These are phyloP conservation scores for Nerophis lumbriciformis DNA, from an alignment of 2,113 vertebrate genomes.

Conservation along the genomic window DNA sequence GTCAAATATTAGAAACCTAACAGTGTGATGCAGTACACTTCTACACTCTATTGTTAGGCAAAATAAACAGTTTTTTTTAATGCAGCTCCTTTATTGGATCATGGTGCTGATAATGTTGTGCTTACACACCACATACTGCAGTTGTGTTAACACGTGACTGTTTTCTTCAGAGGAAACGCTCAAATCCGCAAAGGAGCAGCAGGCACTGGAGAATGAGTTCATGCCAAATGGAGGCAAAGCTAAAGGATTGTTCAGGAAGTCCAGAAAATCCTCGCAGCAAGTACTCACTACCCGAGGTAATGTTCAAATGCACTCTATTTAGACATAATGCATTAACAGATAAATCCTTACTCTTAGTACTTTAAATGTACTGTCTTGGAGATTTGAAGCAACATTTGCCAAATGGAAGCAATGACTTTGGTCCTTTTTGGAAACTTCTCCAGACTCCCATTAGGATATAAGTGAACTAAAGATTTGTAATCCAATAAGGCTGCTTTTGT, in stretches of 20 bases:
- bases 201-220: constrained; percentile 79
- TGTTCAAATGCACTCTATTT: neutral
- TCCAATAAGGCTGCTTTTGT: constrained; percentile 54
- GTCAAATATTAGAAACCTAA: too few species aligned
- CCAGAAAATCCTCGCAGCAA: constrained; percentile 73
- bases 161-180: constrained; percentile 80
- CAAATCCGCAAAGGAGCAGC: constrained; percentile 81
- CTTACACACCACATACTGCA: neutral
- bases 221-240: constrained; percentile 67
- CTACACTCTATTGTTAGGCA: too few species aligned
- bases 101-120: too few species aligned
- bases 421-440: constrained; percentile 19
- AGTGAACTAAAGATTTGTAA: constrained; percentile 52
- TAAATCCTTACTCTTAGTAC: constrained; percentile 2
- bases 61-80: too few species aligned
- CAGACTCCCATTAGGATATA: constrained; percentile 27
- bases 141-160: neutral
- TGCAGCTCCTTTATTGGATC: too few species aligned
- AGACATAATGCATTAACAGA: neutral
- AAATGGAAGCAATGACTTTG: constrained; percentile 34
- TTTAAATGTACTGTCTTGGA: neutral
- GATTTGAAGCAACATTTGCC: constrained; percentile 17
- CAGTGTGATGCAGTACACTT: too few species aligned
- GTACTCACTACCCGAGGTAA: constrained; percentile 77
- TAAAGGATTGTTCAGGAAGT: constrained; percentile 78